Evolutionary conservation across 2,888 invertebrate species (phyloP), one percentile per base, ranked within the genome.

Genomic region (Lithodes maja): DNA sequence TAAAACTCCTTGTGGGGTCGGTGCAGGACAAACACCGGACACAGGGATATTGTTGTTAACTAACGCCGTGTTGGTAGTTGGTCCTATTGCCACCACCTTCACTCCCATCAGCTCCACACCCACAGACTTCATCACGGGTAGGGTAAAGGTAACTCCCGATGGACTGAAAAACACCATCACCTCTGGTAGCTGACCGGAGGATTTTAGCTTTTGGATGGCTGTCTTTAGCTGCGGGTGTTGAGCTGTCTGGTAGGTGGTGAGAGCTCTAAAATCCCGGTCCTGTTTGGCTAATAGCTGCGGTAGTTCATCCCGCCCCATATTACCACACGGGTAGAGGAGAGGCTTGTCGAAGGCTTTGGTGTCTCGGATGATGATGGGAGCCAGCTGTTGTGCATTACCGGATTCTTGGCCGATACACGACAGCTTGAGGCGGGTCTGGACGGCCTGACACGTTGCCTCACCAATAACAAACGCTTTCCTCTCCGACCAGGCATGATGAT

Each of bases 151-250:
- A 7, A 91, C 91, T 5, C 91, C 91, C 55, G 91, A 91, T 33
- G 91, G 91, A 75, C 91, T 91, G 61, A 91, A 91, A 52, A 91
- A 91, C 33, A 91, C 91, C 69, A 89, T 83, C 49, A 77, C 61
- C n/a, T 81, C 17, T 55, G 91, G 85, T 5, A 74, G 1, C 75
- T 87, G 54, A 2, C 75, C 83, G 2, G 50, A 33, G 52, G 68
- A 53, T 50, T 17, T 71, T 12, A 80, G 69, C 49, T 83, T 86
- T n/a, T 82, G 78, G 53, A 89, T 17, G 5, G 61, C 50, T 15
- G 52, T 68, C 68, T 86, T 82, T 33, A 89, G 82, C 17, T 91
- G 55, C 2, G 85, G 80, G 75, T 90, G 89, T n/a, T 69, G 78
- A n/a, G 68, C 74, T 1, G 91, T 91, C 82, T 91, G 78, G 54